These are phyloP conservation scores for Corbicula japonica DNA, from an alignment of 2,888 invertebrate genomes.

Conservation along the genomic window DNA sequence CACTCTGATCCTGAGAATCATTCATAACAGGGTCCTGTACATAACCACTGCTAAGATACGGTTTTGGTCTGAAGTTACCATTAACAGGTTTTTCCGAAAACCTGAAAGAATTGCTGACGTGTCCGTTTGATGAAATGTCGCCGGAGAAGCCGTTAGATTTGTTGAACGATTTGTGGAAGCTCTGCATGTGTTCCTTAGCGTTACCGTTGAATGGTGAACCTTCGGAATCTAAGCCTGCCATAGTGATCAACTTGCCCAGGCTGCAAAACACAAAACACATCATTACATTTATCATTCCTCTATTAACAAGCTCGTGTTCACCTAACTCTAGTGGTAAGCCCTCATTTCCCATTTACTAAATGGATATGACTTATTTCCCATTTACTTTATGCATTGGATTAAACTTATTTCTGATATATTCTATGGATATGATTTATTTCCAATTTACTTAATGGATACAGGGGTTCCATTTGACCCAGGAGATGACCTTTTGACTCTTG, in stretches of 20 bases:
- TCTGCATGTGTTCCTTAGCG: conserved; percentile 49
- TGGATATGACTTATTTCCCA: no score
- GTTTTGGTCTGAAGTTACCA: conserved; percentile 59
- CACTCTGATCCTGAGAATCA: conserved; percentile 16
- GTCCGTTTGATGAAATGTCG: conserved; percentile 64
- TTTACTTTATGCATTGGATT: no score
- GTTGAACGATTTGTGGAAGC: conserved; percentile 59
- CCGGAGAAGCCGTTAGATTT: conserved; percentile 65
- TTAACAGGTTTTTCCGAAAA: conserved; percentile 25
- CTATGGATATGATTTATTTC: no score
- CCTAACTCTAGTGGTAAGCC: no score
- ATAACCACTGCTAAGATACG: conserved; percentile 52
- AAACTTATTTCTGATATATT: no score
- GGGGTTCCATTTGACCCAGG: no score
- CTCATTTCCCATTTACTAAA: no score
- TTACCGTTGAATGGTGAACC: conserved; percentile 70
- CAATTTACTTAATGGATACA: no score
- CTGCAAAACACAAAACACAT: conserved; percentile 77
- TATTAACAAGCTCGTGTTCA: no score
- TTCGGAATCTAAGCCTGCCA: conserved; percentile 83
- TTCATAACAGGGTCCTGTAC: conserved; percentile 70
- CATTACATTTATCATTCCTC: no score
- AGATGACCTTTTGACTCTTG: no score
- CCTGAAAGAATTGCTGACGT: conserved; percentile 33
- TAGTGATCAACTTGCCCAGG: conserved; percentile 83